Evolutionary conservation across 2,797 vertebrate genomes (phyloP).

Genomic region (Ceryle rudis): DNA sequence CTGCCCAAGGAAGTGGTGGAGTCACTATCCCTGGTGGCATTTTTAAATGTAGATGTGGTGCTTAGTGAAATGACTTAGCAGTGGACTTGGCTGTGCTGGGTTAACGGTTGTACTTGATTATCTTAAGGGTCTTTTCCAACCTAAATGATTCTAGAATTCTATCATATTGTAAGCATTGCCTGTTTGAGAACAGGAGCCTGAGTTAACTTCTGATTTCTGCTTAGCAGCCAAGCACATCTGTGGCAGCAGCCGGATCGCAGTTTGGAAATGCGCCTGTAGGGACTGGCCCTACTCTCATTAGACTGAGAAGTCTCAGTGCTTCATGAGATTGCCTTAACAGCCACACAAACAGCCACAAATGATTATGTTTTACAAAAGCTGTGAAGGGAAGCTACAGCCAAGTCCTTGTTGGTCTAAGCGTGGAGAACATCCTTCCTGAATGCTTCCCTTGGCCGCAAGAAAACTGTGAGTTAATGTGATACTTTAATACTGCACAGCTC

Average conservation of each 20-base stretch:
- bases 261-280: background rate
- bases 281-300: background rate
- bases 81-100: background rate
- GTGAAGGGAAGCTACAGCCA: background rate
- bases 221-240: background rate
- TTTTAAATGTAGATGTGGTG: background rate
- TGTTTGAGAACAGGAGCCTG: background rate
- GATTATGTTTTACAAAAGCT: background rate
- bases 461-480: background rate
- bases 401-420: background rate
- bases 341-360: background rate
- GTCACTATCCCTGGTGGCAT: background rate
- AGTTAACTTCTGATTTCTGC: background rate
- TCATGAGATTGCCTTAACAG: background rate
- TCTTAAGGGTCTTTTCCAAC: background rate
- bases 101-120: rapidly evolving
- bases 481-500: background rate
- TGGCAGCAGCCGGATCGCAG: background rate
- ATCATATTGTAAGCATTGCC: background rate
- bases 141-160: background rate
- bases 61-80: background rate
- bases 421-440: background rate
- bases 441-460: background rate
- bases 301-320: background rate
- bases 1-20: background rate